Evolutionary conservation across 2,797 vertebrate species (phyloP), one percentile per base, ranked within the genome.

Genomic region (Dromococcyx pavoninus): DNA sequence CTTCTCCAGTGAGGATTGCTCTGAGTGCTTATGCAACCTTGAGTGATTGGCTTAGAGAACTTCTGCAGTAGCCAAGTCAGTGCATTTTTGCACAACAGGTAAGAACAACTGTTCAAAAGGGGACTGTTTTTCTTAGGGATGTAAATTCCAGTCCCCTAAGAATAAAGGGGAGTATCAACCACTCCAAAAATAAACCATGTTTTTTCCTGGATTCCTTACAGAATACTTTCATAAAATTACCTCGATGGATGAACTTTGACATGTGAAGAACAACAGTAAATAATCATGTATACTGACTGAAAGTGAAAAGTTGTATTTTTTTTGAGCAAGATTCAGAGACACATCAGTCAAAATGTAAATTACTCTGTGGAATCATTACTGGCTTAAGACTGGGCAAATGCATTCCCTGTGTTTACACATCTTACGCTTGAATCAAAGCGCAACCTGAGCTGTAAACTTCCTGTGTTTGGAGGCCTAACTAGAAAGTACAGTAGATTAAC

Each of bases 1-100:
- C 90, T 94, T 88, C 86, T 72, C 76, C 70, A 56, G 86, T 21
- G 56, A 93, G 80, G 35, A 62, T 86, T 91, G 33, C 66, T 89
- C 39, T 60, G 35, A 82, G 84, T 17, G 48, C 72, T 82, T 88
- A 75, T 65, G 65, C 79, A 93, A 76, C 39, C 39, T 66, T 58
- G 17, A 0, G 0, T 70, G 83, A 51, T 86, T 90, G 91, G 80
- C 43, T 79, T 64, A 76, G 71, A 58, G 77, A 95, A 69, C 28
- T 39, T 35, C 13, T 21, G 6, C 24, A 51, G 64, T 13, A 87
- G 78, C 69, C 80, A 85, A 50, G 46, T 53, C 58, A 83, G 46
- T 21, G 28, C 17, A 46, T 66, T 87, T 89, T 82, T 85, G 50
- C 51, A 54, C 28, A 92, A 53, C n/a, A 83, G 66, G 88, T 83